Percentiles rank a stretch among this genome's conserved stretches.
Evolutionary conservation across 2,113 vertebrate species (phyloP).

Genomic region (Etheostoma spectabile): DNA sequence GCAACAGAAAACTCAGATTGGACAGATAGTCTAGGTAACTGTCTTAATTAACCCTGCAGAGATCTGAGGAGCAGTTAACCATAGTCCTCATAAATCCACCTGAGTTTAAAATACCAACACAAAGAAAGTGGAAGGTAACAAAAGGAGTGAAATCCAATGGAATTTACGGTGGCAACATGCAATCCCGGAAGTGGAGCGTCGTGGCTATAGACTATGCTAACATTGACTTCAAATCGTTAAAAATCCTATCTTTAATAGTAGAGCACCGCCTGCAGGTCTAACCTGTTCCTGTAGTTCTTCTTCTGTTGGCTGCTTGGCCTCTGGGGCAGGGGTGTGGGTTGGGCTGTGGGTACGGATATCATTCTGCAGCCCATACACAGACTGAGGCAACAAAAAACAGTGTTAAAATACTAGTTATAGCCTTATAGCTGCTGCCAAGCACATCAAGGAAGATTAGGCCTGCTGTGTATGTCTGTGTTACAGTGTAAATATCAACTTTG

Average conservation of each 20-base stretch:
- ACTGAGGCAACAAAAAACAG: conserved; percentile 77
- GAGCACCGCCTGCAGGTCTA: conserved; percentile 31
- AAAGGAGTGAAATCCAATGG: too few species aligned
- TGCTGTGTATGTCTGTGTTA: conserved; percentile 11
- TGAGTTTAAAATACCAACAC: too few species aligned
- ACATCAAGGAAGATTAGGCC: not conserved
- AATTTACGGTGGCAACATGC: too few species aligned
- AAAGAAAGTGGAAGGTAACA: too few species aligned
- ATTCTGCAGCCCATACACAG: conserved; percentile 97
- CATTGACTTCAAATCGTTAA: not conserved
- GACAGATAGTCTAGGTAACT: too few species aligned
- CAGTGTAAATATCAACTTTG: not conserved
- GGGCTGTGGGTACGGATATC: conserved; percentile 95
- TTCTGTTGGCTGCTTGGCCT: conserved; percentile 93
- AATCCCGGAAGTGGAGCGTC: too few species aligned
- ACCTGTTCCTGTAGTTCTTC: conserved; percentile 96
- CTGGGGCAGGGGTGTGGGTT: conserved; percentile 92
- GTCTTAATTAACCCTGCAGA: too few species aligned
- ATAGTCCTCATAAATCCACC: too few species aligned
- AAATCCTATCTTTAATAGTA: not conserved
- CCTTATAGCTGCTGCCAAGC: not conserved
- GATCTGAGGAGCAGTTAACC: too few species aligned
- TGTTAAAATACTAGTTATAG: not conserved
- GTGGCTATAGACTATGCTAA: not conserved
- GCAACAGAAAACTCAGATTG: too few species aligned